Percentiles rank a stretch among this genome's conserved stretches.
Evolutionary conservation across 2,797 vertebrate species (phyloP).

Genomic region (Pseudomugil gertrudae): DNA sequence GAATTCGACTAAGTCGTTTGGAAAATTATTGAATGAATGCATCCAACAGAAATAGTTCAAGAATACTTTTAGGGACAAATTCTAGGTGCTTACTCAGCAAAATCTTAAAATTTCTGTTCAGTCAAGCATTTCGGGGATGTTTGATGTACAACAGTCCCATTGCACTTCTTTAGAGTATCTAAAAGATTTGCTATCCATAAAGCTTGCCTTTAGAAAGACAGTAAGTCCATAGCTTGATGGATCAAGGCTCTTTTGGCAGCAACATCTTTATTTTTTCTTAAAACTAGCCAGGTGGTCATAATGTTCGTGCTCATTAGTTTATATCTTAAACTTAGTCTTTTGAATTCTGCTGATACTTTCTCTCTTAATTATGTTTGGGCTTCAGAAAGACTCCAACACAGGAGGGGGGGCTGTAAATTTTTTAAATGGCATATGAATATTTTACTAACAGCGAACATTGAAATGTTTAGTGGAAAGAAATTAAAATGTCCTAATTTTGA

Average conservation of each 20-base stretch:
- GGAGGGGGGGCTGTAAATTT: slow-evolving; percentile 31
- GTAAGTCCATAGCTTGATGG: background rate
- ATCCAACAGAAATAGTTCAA: too few relatives aligned
- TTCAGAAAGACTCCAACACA: slow-evolving; percentile 10
- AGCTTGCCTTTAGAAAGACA: background rate
- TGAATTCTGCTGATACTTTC: slow-evolving; percentile 19
- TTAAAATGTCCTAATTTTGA: slow-evolving; percentile 9
- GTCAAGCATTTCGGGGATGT: too few relatives aligned
- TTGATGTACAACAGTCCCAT: background rate
- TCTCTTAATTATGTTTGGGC: slow-evolving; percentile 29
- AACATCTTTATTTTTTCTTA: background rate
- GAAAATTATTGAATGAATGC: too few relatives aligned
- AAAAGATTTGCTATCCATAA: background rate
- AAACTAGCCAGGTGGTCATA: background rate
- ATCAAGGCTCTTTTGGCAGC: background rate
- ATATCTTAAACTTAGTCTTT: slow-evolving; percentile 1
- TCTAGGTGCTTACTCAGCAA: too few relatives aligned
- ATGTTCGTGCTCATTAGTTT: background rate
- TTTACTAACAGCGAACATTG: slow-evolving; percentile 29
- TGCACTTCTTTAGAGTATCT: too few relatives aligned
- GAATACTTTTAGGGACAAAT: too few relatives aligned
- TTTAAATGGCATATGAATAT: slow-evolving; percentile 47
- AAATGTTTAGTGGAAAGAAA: slow-evolving; percentile 17
- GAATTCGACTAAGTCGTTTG: too few relatives aligned
- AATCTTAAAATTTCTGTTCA: too few relatives aligned